A percentile compares a stretch with the other conserved stretches of the same genome.
These are phyloP conservation scores for Aphidius colemani DNA, from an alignment of 2,888 invertebrate genomes.

Conservation along the genomic window DNA sequence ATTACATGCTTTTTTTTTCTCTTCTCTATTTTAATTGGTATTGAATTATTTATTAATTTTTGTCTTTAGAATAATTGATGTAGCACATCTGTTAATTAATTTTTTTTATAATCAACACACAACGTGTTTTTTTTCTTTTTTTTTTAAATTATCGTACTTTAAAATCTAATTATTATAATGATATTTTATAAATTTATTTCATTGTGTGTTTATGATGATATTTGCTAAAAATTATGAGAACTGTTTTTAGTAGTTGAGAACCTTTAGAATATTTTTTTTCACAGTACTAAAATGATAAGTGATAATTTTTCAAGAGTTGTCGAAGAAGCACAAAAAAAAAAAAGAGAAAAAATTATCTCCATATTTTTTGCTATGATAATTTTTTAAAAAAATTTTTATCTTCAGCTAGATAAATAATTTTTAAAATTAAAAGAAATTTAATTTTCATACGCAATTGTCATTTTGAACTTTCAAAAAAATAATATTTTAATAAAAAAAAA, in stretches of 20 bases:
- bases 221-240: not conserved
- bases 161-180: constrained; percentile 23
- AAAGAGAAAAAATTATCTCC: not conserved
- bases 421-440: constrained; percentile 8
- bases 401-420: constrained; percentile 7
- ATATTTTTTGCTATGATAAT: not conserved
- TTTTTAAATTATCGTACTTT: constrained; percentile 18
- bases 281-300: too few relatives aligned
- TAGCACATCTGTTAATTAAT: constrained; percentile 26
- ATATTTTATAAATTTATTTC: constrained; percentile 7
- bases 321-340: not conserved
- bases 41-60: constrained; percentile 23
- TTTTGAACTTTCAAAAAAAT: constrained; percentile 38
- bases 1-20: not conserved
- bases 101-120: constrained; percentile 10
- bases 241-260: not conserved
- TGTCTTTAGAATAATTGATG: constrained; percentile 24
- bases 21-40: constrained; percentile 17
- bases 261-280: constrained; percentile 3
- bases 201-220: not conserved
- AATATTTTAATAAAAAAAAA: constrained; percentile 23
- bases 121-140: not conserved
- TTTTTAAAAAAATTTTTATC: too few relatives aligned
- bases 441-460: too few relatives aligned
- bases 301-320: too few relatives aligned